These are phyloP conservation scores for Zoanthus sansibaricus DNA, from an alignment of 92 coral and sea anemone species.

Conservation along the genomic window DNA sequence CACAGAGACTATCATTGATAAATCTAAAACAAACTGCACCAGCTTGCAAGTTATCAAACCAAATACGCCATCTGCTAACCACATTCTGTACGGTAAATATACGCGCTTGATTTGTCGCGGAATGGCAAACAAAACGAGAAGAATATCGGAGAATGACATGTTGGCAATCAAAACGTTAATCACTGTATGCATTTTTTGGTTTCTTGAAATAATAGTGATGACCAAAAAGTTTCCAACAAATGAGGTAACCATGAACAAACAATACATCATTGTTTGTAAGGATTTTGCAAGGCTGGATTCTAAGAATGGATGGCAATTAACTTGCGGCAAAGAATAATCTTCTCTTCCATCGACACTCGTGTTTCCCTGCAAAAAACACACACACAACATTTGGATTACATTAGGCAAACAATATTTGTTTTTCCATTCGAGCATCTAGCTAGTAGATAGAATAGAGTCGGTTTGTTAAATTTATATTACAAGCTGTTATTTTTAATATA, in stretches of 20 bases:
- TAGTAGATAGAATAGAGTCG: no score
- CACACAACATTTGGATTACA: no score
- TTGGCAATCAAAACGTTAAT: slow-evolving; percentile 8
- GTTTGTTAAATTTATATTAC: no score
- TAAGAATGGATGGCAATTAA: slow-evolving; percentile 1
- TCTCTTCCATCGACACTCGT: neutral
- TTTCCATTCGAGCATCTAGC: no score
- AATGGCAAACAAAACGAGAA: neutral
- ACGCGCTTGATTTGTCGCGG: slow-evolving; percentile 14
- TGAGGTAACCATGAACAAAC: neutral
- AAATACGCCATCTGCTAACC: neutral
- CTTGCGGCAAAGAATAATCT: neutral
- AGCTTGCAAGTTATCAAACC: slow-evolving; percentile 14
- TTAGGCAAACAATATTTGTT: no score
- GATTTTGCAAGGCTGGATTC: neutral
- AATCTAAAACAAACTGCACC: neutral
- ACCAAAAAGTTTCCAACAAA: slow-evolving; percentile 25
- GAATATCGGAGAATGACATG: slow-evolving; percentile 28
- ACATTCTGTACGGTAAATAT: neutral
- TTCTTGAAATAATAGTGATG: slow-evolving; percentile 13
- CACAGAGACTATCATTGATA: neutral
- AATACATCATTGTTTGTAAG: neutral
- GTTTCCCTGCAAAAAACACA: neutral
- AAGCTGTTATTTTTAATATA: no score
- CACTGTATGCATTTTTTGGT: slow-evolving; percentile 1